Evolutionary conservation across 2,888 invertebrate species (phyloP), one percentile per base, ranked within the genome.

Genomic region (Cylloceria caligata): DNA sequence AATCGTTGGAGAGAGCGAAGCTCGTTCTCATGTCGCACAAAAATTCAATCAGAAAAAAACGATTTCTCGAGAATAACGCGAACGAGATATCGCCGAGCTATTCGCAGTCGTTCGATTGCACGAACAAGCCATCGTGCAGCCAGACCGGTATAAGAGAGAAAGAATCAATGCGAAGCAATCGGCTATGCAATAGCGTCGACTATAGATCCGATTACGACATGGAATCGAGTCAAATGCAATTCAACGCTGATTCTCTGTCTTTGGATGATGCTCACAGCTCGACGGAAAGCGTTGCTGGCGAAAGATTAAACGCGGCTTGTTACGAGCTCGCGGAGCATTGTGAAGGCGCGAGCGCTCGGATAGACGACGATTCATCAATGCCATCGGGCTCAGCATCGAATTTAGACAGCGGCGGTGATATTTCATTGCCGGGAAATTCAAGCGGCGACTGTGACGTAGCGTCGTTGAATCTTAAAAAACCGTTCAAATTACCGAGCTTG

Each of bases 401-500:
- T 49, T 60, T 69, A 19, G 36, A 64, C 9, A 49, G 60, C 42
- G 42, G 52, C 19, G 78, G 75, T n/a, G n/a, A n/a, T 21, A 34
- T 36, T 68, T 69, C 34, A 34, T 55, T 69, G 75, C 83, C 76
- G 6, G 84, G 72, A 36, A 80, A 86, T 72, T 84, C 87, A 45
- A 74, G 79, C 30, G 85, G 81, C 49, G 85, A 83, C 45, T 81
- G 79, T 45, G 79, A 88, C 9, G 74, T 67, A 47, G 64, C 81
- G 1, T 57, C 83, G 34, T 73, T 86, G 57, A 85, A 85, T 65
- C 45, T 83, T 11, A 85, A 84, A 62, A 86, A 88, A 75, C 87
- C 90, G 2, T 91, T 92, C 72, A 90, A 91, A 86, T 86, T 92
- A 78, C 91, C 92, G 81, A 91, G 90, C 79, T 84, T 92, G 76